Conservation (phyloP, 2,113 vertebrate species). For the Raja brachyura region DNA sequence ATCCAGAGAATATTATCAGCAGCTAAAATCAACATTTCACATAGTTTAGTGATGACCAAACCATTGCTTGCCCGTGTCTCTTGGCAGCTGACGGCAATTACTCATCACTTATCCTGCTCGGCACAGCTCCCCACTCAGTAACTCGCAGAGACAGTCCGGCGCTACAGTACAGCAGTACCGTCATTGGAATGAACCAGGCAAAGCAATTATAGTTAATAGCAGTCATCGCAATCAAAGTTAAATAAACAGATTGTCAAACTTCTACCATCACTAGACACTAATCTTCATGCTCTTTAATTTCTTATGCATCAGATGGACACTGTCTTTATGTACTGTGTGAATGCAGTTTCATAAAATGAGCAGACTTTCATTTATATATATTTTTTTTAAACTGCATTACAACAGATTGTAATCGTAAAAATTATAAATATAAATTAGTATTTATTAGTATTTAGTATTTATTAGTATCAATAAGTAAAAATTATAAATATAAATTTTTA, state of each 20-base stretch:
- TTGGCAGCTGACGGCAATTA: not conserved
- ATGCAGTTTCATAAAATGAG: not conserved
- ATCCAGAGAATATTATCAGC: not conserved
- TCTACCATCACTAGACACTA: not conserved
- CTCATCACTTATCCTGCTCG: not conserved
- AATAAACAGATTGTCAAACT: slow-evolving; percentile 9
- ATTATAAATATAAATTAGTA: too few species aligned
- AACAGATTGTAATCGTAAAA: too few species aligned
- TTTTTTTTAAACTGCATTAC: too few species aligned
- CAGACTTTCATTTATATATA: too few species aligned
- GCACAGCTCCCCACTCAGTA: not conserved
- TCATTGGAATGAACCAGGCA: not conserved
- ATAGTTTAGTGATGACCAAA: slow-evolving; percentile 10
- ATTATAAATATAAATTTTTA: too few species aligned
- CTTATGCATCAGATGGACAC: not conserved
- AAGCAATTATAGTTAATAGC: slow-evolving; percentile 23
- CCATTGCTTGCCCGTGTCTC: not conserved
- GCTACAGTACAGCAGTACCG: not conserved
- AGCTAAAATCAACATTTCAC: not conserved
- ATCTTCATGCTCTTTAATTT: not conserved
- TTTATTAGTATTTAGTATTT: too few species aligned
- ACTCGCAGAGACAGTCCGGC: not conserved
- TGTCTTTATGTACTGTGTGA: not conserved
- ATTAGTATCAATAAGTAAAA: too few species aligned
- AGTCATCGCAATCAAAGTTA: not conserved